Conservation (phyloP, 2,797 vertebrate species). For the Falco rusticolus region DNA sequence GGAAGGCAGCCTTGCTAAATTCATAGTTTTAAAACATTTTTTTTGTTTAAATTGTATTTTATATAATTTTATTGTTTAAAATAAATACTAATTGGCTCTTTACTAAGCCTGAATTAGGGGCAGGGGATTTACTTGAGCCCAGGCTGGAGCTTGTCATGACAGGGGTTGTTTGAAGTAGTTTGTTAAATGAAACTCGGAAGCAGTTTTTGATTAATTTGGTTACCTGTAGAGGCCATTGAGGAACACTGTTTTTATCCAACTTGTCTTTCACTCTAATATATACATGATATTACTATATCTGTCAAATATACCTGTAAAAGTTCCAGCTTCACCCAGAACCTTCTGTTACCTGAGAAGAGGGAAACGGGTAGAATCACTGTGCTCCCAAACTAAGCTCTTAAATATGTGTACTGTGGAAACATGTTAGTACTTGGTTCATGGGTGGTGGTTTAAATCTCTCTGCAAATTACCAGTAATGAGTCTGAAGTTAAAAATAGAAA, state of each 20-base stretch:
- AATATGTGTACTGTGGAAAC: not conserved
- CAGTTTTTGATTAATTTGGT: not conserved
- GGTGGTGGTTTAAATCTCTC: not conserved
- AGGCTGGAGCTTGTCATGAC: not conserved
- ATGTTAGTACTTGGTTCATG: not conserved
- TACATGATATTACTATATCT: not conserved
- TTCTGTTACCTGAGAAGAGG: not conserved
- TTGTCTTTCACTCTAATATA: not conserved
- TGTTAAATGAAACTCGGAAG: not conserved
- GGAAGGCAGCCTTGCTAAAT: not conserved
- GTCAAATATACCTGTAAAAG: not conserved
- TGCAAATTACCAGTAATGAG: not conserved
- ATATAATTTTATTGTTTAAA: too few species aligned
- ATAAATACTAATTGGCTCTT: not conserved
- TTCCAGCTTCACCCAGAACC: not conserved
- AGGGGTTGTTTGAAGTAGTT: not conserved
- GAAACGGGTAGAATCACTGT: not conserved
- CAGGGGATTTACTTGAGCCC: not conserved
- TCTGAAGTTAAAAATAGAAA: conserved; percentile 13
- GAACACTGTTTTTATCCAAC: not conserved
- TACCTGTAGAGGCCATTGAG: not conserved
- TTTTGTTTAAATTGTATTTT: too few species aligned
- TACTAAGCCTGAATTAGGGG: not conserved
- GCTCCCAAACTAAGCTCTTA: not conserved
- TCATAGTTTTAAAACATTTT: not conserved